Conservation (phyloP, 2,113 vertebrate species). For the Gulo gulo region DNA sequence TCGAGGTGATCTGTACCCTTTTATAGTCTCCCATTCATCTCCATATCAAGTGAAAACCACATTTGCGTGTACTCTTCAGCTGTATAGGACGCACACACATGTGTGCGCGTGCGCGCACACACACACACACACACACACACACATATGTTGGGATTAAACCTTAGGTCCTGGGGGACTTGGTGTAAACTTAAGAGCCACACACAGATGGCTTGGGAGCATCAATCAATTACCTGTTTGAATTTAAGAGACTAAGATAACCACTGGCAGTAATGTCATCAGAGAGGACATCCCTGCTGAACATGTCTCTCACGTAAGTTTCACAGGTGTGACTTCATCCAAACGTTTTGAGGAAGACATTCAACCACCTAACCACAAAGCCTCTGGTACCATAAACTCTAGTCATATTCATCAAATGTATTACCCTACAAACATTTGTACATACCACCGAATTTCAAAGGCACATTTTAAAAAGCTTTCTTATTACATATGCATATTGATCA, state of each 20-base stretch:
- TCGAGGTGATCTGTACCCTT: background rate
- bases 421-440: no score
- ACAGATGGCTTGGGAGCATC: background rate
- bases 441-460: no score
- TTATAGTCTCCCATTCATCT: background rate
- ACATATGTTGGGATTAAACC: background rate
- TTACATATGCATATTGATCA: no score
- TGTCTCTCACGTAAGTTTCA: rapidly evolving
- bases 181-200: background rate
- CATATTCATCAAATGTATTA: no score
- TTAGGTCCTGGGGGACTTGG: background rate
- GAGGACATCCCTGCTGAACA: background rate
- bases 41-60: no score
- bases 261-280: background rate
- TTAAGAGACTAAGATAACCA: background rate
- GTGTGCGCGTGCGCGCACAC: no score
- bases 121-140: no score
- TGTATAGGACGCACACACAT: no score
- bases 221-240: background rate
- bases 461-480: no score
- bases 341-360: background rate
- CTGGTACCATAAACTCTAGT: no score
- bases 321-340: background rate
- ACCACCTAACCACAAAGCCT: background rate
- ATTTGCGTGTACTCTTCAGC: background rate